phyloP scores from a whole-genome alignment of 2,113 vertebrate species.

The Merops nubicus region DNA sequence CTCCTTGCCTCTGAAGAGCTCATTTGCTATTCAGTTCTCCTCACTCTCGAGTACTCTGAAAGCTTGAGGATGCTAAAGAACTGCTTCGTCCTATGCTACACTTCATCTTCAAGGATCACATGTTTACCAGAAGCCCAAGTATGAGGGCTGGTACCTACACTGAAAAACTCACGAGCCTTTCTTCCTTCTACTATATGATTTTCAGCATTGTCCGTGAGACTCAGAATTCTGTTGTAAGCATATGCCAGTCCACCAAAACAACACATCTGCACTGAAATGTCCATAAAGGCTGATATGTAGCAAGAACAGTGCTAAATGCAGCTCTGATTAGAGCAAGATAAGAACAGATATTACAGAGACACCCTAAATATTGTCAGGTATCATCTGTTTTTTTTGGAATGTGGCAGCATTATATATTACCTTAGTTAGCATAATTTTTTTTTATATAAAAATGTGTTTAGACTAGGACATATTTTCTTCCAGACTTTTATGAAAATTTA shows the following conservation, averaged over 20 bases:
- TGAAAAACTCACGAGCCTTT: neutral
- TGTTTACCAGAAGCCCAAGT: neutral
- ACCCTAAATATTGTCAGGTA: neutral
- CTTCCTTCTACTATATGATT: neutral
- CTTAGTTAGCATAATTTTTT: neutral
- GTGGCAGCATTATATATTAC: neutral
- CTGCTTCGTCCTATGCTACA: neutral
- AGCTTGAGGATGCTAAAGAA: neutral
- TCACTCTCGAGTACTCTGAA: neutral
- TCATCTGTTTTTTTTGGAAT: neutral
- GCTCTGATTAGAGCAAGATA: conserved; percentile 68
- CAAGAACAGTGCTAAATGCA: conserved; percentile 27
- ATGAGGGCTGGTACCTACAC: neutral
- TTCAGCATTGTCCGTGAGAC: neutral
- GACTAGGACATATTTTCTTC: neutral
- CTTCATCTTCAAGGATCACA: neutral
- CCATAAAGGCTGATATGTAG: neutral
- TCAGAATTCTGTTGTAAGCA: neutral
- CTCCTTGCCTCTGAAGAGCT: neutral
- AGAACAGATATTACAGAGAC: conserved; percentile 59
- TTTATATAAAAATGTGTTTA: neutral
- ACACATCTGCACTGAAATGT: neutral
- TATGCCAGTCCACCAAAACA: neutral
- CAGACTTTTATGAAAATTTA: neutral
- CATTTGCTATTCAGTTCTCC: neutral